Evolutionary conservation across 2,888 invertebrate species (phyloP), one percentile per base, ranked within the genome.

Genomic region (Megamerina dolium): DNA sequence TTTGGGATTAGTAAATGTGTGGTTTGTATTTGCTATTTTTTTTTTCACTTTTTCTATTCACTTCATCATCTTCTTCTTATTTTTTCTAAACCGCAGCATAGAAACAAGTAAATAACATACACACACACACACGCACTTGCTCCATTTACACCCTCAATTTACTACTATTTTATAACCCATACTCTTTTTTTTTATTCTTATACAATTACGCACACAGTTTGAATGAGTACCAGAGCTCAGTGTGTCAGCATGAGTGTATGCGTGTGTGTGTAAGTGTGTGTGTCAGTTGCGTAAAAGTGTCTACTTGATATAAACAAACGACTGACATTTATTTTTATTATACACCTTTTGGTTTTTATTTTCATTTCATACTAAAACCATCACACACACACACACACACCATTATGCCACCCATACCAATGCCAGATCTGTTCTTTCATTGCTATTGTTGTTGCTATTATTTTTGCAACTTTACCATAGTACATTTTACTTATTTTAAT

Each of bases 241-340:
- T n/a, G n/a, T n/a, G n/a, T n/a, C n/a, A n/a, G n/a, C n/a, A n/a
- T n/a, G n/a, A n/a, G n/a, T n/a, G n/a, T n/a, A n/a, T n/a, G n/a
- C n/a, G n/a, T n/a, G n/a, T n/a, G n/a, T n/a, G n/a, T 44, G 43
- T 41, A 35, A 37, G 41, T 16, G 23, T 37, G n/a, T 37, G 34
- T 37, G 36, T 40, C 36, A 36, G 45, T 46, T 43, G 34, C 17
- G 30, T 37, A 31, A 38, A 42, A 43, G 42, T 47, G 47, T 45
- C 47, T 50, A 42, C 40, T 49, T 49, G 49, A 49, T 49, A 49
- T 46, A 68, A 69, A 70, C 64, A 67, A 70, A 70, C 68, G 66
- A 68, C 68, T 63, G 63, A 70, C 70, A 70, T 70, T 70, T 70
- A 66, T 70, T 70, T 70, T 70, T 70, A 70, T 70, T 70, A 70